These are phyloP conservation scores for Buceros bicornis DNA, from an alignment of 2,797 vertebrate species.

Conservation along the genomic window DNA sequence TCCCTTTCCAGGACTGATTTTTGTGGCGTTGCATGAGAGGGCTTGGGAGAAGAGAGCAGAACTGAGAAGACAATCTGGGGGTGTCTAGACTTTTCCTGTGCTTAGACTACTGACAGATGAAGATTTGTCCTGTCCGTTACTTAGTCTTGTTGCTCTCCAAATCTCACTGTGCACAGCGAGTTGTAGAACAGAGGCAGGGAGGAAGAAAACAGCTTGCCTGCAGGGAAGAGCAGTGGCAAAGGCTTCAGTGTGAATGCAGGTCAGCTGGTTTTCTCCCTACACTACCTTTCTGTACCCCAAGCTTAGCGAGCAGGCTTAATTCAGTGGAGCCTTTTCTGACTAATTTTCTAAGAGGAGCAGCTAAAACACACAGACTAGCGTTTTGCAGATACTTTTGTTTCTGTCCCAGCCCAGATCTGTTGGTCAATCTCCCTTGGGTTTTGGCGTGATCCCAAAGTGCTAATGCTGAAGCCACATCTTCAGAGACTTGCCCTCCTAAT, in stretches of 20 bases:
- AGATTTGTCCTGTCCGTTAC: background rate
- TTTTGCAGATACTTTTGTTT: background rate
- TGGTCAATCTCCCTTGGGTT: background rate
- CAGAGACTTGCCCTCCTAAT: background rate
- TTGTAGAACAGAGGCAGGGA: background rate
- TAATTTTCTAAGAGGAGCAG: background rate
- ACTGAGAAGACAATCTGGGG: background rate
- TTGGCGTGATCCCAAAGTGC: background rate
- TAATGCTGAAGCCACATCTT: background rate
- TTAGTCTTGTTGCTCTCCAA: background rate
- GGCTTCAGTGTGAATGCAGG: background rate
- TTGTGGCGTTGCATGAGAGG: background rate
- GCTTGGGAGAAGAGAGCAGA: background rate
- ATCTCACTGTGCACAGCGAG: accelerated
- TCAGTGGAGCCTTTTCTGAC: background rate
- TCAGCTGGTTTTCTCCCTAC: background rate
- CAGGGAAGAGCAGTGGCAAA: background rate
- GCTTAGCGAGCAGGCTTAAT: background rate
- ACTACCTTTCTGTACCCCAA: too few species aligned
- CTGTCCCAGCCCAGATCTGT: background rate
- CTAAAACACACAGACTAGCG: background rate
- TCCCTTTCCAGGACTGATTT: background rate
- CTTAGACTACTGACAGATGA: background rate
- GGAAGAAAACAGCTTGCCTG: background rate
- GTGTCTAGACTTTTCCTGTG: background rate